phyloP scores from a whole-genome alignment of 2,797 vertebrate genomes.

The Catharus ustulatus region DNA sequence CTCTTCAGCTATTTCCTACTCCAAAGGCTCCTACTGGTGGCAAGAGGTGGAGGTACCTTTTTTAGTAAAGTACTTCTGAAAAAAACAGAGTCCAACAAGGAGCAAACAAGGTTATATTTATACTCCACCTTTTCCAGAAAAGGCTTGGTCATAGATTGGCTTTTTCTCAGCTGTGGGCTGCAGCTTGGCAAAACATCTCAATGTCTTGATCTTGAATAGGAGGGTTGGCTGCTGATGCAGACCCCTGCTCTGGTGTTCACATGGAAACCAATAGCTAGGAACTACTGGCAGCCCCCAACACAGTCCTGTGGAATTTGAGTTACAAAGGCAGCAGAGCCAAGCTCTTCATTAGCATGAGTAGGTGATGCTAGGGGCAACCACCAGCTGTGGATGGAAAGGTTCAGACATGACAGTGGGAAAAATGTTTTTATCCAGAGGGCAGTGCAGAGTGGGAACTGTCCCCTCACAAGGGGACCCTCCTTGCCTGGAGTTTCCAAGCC shows the following conservation, averaged over 20 bases:
- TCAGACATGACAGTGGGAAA: neutral
- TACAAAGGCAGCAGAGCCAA: neutral
- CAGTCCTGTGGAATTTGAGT: neutral
- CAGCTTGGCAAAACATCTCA: neutral
- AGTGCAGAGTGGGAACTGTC: neutral
- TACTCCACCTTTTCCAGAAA: neutral
- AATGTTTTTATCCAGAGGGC: neutral
- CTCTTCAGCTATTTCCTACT: neutral
- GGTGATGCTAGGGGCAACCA: neutral
- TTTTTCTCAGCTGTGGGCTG: neutral
- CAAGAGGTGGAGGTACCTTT: neutral
- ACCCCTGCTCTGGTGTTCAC: fast-evolving
- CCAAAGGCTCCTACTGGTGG: neutral
- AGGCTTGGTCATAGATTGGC: neutral
- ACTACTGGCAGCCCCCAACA: neutral
- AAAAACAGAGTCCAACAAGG: neutral
- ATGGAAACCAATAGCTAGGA: fast-evolving
- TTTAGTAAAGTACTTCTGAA: neutral
- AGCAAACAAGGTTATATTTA: fast-evolving
- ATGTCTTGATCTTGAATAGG: neutral
- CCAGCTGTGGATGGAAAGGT: neutral
- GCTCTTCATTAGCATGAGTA: fast-evolving
- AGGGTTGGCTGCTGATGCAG: neutral
- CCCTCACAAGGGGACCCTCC: neutral
- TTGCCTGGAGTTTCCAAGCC: neutral